Percentiles rank a stretch among this genome's conserved stretches.
These are phyloP conservation scores for Drosophila atripex DNA, from an alignment of 2,888 invertebrate species.

Conservation along the genomic window DNA sequence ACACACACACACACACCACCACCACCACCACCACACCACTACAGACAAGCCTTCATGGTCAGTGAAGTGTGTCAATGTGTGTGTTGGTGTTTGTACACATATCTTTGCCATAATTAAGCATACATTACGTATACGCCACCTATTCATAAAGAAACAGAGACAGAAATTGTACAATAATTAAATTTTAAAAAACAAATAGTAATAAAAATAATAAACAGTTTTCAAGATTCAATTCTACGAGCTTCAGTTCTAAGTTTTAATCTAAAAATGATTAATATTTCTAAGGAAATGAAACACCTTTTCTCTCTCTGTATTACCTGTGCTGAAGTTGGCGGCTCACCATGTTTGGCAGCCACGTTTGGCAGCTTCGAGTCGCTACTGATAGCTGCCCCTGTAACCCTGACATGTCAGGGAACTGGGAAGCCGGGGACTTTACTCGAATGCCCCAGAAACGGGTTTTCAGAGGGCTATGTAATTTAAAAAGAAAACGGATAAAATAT, in stretches of 20 bases:
- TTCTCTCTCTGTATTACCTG: background rate
- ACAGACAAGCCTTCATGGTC: conserved; percentile 3
- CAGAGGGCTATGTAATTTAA: background rate
- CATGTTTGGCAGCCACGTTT: background rate
- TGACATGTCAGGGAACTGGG: background rate
- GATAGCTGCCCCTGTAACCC: background rate
- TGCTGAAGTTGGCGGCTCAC: background rate
- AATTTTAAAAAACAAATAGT: background rate
- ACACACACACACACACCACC: background rate
- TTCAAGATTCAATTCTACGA: background rate
- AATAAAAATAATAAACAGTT: background rate
- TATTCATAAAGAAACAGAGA: background rate
- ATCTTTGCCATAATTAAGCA: conserved; percentile 45
- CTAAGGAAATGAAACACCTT: no score
- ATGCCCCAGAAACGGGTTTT: conserved; percentile 14
- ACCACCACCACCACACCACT: background rate
- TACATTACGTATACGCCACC: conserved; percentile 23
- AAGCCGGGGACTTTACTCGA: background rate
- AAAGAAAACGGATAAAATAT: no score
- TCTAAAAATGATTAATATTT: background rate
- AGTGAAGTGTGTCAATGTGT: conserved; percentile 1
- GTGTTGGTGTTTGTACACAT: background rate
- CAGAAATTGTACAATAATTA: background rate
- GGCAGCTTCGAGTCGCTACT: background rate
- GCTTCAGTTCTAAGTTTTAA: background rate